Evolutionary conservation across 2,888 invertebrate genomes (phyloP), one percentile per base, ranked within the genome.

Genomic region (Cyaniris semiargus): DNA sequence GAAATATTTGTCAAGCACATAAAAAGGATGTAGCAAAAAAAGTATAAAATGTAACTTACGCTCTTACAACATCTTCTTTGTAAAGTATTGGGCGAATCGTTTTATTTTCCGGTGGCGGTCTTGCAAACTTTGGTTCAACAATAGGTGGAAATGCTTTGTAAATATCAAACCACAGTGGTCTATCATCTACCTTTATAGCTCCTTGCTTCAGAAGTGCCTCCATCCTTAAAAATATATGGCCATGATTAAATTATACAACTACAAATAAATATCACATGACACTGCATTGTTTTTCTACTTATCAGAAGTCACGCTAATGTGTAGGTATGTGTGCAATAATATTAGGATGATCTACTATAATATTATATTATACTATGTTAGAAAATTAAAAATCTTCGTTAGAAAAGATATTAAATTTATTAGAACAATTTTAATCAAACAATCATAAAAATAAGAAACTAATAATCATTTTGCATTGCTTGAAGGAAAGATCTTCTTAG

Each of bases 81-180:
- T 98, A 98, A 82, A 98, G 96, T 82, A 98, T 97, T 81, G 95
- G 91, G 83, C 91, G 95, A 13, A 98, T 89, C 15, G 95, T 93
- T 79, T 86, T 89, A 13, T 95, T 90, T 79, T 95, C 95, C 0
- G 96, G 95, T 53, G 94, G 95, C 6, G 95, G 95, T 84, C 96
- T 95, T 81, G 97, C 96, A 90, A 95, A 97, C 79, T 94, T 94
- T 7, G 99, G 99, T 84, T 98, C 97, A 71, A 95, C 90, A 81
- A 96, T 95, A 1, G 99, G 99, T 8, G 99, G 99, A 92, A 98
- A 98, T 0, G 97, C 96, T 89, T 96, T 96, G 87, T 98, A 99
- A 31, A 99, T 93, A 86, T 98, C 97, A 86, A 97, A 98, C 99
- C 99, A 99, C 13, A 99, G 79, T 0, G 99, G 99, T 80, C 97